Evolutionary conservation across 2,797 vertebrate species (phyloP).

Genomic region (Hafferia zeledoni): DNA sequence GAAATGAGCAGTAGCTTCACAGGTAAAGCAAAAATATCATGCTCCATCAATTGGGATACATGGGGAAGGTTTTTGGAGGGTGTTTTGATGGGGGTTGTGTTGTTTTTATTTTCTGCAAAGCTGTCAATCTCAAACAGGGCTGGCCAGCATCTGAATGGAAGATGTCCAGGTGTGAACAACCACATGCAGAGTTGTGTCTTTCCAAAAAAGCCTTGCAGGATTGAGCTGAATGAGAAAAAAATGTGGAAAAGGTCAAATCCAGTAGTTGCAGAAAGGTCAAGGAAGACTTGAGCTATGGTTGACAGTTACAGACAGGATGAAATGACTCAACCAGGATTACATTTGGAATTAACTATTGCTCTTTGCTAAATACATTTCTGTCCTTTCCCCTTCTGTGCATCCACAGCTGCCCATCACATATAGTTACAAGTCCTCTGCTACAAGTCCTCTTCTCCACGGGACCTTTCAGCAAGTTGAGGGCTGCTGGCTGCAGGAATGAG

Average conservation of each 20-base stretch:
- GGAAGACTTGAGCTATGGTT: neutral
- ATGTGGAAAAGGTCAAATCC: neutral
- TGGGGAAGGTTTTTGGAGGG: neutral
- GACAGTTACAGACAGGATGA: neutral
- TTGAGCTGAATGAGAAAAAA: neutral
- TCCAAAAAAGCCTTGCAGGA: neutral
- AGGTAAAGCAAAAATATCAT: conserved; percentile 76
- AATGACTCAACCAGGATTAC: neutral
- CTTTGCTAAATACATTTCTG: neutral
- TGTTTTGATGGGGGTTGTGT: neutral
- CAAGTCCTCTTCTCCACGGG: neutral
- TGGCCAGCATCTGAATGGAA: neutral
- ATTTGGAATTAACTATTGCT: neutral
- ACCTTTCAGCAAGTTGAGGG: neutral
- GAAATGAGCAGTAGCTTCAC: conserved; percentile 99
- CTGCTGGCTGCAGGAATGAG: neutral
- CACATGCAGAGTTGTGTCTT: neutral
- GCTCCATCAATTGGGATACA: accelerated
- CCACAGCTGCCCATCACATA: neutral
- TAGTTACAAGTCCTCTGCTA: neutral
- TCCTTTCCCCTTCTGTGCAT: neutral
- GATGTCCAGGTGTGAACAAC: neutral
- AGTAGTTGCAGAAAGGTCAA: neutral
- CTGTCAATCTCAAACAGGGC: neutral
- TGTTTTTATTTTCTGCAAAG: neutral